Evolutionary conservation across 2,797 vertebrate genomes (phyloP), one percentile per base, ranked within the genome.

Genomic region (Calcarius lapponicus): DNA sequence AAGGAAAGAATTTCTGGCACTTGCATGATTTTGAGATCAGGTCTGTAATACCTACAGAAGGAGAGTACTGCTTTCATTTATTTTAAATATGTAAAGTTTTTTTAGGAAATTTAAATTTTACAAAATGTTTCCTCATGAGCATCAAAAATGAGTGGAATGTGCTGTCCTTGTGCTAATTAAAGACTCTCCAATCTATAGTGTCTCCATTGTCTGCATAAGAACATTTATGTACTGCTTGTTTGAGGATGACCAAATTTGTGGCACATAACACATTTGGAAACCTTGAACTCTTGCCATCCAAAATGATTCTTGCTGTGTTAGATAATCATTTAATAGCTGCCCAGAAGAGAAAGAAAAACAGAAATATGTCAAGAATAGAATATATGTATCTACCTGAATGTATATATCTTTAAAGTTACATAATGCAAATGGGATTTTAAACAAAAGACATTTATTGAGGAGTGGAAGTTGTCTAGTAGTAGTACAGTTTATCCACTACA

Each of bases 381-480:
- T 29, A 7, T 42, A 5, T 65, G 3, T 78, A 42, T 56, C 32
- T 56, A n/a, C 54, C 32, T n/a, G 53, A n/a, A 21, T 31, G 3
- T 26, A 34, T 60, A 4, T 17, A 45, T 72, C 19, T 80, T 36
- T 6, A 40, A 36, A 17, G 28, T 69, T 66, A 25, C 21, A 51
- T 34, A 71, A 87, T 53, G 40, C 48, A 92, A 96, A 96, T 88
- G 66, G 57, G 53, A 90, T 97, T 96, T 96, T 78, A 81, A 87
- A 88, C 40, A 95, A 96, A 95, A 94, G 86, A 42, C 43, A 80
- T 92, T 79, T 96, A 26, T 48, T 72, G 29, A 36, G n/a, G 16
- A 54, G 31, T 34, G 29, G 54, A 92, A 95, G 62, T 60, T 13
- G 13, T 72, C 19, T 61, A 80, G 36, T 16, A 32, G 12, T 17